A percentile compares a stretch with the other conserved stretches of the same genome.
Conservation (phyloP, 1,140 invertebrate genomes). For the Aphelinus certus region DNA sequence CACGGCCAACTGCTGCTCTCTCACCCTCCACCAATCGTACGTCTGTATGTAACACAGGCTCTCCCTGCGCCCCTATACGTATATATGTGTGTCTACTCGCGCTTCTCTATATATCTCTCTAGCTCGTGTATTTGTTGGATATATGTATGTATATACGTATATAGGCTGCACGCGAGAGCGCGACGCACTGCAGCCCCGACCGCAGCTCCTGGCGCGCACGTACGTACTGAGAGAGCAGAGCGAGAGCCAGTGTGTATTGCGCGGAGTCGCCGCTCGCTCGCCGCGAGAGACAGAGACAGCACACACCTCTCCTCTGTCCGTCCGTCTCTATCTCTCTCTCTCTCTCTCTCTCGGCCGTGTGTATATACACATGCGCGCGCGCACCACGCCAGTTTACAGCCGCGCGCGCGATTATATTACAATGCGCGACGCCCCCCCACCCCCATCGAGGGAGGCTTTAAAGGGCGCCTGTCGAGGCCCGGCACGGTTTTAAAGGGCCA, state of each 20-base stretch:
- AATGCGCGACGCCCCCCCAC: too few species aligned
- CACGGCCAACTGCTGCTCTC: neutral
- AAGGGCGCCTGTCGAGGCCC: too few species aligned
- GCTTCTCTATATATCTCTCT: too few species aligned
- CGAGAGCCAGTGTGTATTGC: constrained; percentile 41
- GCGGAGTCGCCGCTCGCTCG: neutral
- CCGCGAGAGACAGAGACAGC: neutral
- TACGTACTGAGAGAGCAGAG: constrained; percentile 42
- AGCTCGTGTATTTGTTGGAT: too few species aligned
- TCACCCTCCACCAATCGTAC: neutral
- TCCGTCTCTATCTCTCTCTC: neutral
- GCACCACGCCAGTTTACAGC: neutral
- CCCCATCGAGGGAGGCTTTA: too few species aligned
- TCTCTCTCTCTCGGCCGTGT: neutral
- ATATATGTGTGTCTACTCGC: too few species aligned
- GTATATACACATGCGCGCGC: neutral
- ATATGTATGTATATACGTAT: too few species aligned
- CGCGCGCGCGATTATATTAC: neutral
- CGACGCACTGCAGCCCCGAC: too few species aligned
- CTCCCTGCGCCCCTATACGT: too few species aligned
- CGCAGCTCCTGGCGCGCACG: constrained; percentile 33
- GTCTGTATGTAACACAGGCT: too few species aligned
- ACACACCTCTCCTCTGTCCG: neutral
- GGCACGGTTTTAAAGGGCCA: too few species aligned
- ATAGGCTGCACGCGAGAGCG: too few species aligned